phyloP scores from a whole-genome alignment of 2,888 invertebrate species.

The Cylindroiulus punctatus region DNA sequence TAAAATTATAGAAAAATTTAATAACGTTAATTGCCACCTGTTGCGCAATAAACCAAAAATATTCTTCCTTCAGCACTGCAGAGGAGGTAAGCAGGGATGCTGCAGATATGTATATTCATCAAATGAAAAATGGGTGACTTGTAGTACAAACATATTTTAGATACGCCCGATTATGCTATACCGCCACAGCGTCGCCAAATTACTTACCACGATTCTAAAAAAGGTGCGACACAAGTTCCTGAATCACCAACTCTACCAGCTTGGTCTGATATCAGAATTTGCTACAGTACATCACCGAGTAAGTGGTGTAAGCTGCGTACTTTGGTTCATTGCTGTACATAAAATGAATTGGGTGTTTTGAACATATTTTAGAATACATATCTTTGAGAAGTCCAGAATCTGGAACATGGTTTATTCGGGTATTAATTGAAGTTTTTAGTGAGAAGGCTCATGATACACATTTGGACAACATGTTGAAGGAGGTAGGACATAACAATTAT shows the following conservation, averaged over 20 bases:
- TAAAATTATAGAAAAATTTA: conserved; percentile 58
- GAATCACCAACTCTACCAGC: conserved; percentile 52
- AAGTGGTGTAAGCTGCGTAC: background rate
- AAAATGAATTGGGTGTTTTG: background rate
- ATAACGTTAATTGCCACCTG: conserved; percentile 58
- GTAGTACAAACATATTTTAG: background rate
- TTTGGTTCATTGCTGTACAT: background rate
- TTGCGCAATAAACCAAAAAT: conserved; percentile 59
- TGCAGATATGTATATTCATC: background rate
- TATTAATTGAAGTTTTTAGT: conserved; percentile 52
- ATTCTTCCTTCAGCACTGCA: conserved; percentile 60
- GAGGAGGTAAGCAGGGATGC: conserved; percentile 57
- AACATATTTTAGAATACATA: conserved; percentile 54
- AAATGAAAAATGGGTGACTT: background rate
- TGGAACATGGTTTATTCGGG: conserved; percentile 59
- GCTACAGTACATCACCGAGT: conserved; percentile 58
- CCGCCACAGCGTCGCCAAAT: background rate
- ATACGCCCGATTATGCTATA: conserved; percentile 35
- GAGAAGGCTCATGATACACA: conserved; percentile 56
- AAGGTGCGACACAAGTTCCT: background rate
- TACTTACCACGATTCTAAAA: background rate
- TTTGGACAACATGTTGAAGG: conserved; percentile 49
- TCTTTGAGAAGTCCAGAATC: conserved; percentile 57
- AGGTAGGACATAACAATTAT: background rate
- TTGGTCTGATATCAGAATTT: conserved; percentile 59